Evolutionary conservation across 2,113 vertebrate genomes (phyloP).

Genomic region (Aphyosemion australe): DNA sequence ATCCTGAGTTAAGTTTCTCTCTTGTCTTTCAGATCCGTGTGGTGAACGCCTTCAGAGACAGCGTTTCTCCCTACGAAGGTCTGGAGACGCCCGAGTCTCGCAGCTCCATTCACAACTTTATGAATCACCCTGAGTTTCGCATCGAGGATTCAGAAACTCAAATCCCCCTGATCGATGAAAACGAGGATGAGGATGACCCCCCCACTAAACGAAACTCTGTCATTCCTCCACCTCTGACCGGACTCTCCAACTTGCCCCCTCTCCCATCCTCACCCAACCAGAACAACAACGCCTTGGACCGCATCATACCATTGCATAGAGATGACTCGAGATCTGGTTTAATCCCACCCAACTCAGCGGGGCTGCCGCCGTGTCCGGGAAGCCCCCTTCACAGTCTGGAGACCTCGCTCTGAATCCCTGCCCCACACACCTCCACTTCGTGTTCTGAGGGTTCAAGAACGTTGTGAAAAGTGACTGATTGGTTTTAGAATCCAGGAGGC

Average conservation of each 20-base stretch:
- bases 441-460: constrained; percentile 7
- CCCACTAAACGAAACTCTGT: constrained; percentile 89
- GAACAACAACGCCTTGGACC: constrained; percentile 92
- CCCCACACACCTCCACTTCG: not conserved
- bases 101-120: constrained; percentile 99
- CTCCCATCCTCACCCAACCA: constrained; percentile 77
- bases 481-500: constrained; percentile 22
- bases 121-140: constrained; percentile 95
- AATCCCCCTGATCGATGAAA: constrained; percentile 96
- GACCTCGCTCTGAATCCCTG: constrained; percentile 89
- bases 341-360: constrained; percentile 47
- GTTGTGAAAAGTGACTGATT: constrained; percentile 35
- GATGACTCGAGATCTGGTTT: constrained; percentile 85
- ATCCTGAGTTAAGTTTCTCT: not conserved
- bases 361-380: constrained; percentile 88
- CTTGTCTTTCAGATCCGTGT: constrained; percentile 88
- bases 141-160: constrained; percentile 92
- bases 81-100: constrained; percentile 93
- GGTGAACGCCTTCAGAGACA: constrained; percentile 98
- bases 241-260: constrained; percentile 68
- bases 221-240: constrained; percentile 68
- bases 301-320: constrained; percentile 84
- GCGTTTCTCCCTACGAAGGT: constrained; percentile 88
- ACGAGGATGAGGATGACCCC: constrained; percentile 90
- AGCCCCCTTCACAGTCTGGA: constrained; percentile 99